A percentile compares a stretch with the other conserved stretches of the same genome.
Conservation (phyloP, 2,797 vertebrate species). For the Thamnophis elegans region DNA sequence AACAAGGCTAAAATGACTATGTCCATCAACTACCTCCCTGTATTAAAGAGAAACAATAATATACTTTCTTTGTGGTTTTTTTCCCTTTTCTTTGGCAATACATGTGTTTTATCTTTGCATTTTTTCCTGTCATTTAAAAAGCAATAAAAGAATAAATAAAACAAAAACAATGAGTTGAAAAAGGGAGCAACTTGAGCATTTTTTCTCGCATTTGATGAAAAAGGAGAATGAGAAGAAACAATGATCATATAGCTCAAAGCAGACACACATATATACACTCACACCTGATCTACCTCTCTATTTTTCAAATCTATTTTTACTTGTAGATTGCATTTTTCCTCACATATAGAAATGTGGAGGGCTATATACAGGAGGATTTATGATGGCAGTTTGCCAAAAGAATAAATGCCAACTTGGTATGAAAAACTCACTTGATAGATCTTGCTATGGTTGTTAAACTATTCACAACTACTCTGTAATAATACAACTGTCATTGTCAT, state of each 20-base stretch:
- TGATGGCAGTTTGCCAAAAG: not conserved
- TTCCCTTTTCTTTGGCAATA: not conserved
- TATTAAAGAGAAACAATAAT: not conserved
- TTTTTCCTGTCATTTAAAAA: not conserved
- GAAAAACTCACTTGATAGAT: not conserved
- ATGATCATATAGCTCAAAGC: not conserved
- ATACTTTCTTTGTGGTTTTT: not conserved
- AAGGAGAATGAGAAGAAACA: not conserved
- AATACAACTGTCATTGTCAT: not conserved
- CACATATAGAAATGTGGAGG: not conserved
- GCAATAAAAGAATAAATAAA: not conserved
- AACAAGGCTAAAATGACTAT: not conserved
- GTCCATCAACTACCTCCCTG: not conserved
- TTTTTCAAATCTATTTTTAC: not conserved
- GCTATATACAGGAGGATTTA: not conserved
- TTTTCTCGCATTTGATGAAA: not conserved
- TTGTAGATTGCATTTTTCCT: not conserved
- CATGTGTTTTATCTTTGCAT: not conserved
- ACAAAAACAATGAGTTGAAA: not conserved
- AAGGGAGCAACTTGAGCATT: not conserved
- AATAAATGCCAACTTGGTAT: not conserved
- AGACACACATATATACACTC: no score
- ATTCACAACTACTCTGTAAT: not conserved
- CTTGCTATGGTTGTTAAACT: not conserved
- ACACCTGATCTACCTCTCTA: not conserved